A percentile compares a stretch with the other conserved stretches of the same genome.
These are phyloP conservation scores for Proisotoma minuta DNA, from an alignment of 2,888 invertebrate genomes.

Conservation along the genomic window DNA sequence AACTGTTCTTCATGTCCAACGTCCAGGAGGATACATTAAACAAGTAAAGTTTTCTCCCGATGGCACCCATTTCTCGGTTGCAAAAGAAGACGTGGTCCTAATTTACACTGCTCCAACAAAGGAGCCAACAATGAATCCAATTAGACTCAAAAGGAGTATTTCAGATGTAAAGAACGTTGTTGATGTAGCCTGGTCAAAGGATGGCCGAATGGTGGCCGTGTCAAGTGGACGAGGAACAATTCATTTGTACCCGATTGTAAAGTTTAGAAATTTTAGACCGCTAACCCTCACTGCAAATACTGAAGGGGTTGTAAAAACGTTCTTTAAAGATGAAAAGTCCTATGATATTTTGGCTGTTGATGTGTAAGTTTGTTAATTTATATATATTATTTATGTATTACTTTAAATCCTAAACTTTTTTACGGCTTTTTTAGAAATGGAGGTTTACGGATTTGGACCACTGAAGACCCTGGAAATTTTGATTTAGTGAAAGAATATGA, in stretches of 20 bases:
- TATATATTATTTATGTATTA: background rate
- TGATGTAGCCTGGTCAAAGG: slow-evolving; percentile 88
- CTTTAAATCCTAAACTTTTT: slow-evolving; percentile 5
- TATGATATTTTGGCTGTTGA: slow-evolving; percentile 79
- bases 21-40: slow-evolving; percentile 63
- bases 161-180: slow-evolving; percentile 61
- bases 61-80: slow-evolving; percentile 86
- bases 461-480: background rate
- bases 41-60: slow-evolving; percentile 83
- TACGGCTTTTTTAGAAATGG: slow-evolving; percentile 76
- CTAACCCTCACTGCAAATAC: slow-evolving; percentile 78
- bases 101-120: slow-evolving; percentile 77
- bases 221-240: slow-evolving; percentile 88
- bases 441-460: slow-evolving; percentile 48
- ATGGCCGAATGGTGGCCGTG: slow-evolving; percentile 81
- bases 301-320: slow-evolving; percentile 76
- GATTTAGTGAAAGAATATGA: background rate
- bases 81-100: slow-evolving; percentile 70
- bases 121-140: slow-evolving; percentile 82
- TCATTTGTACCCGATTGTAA: slow-evolving; percentile 70
- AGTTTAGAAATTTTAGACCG: slow-evolving; percentile 68
- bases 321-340: slow-evolving; percentile 75
- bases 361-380: slow-evolving; percentile 47
- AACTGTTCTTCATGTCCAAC: slow-evolving; percentile 74
- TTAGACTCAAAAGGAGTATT: slow-evolving; percentile 76